Evolutionary conservation across 2,888 invertebrate species (phyloP).

Genomic region (Ypsolopha sequella): DNA sequence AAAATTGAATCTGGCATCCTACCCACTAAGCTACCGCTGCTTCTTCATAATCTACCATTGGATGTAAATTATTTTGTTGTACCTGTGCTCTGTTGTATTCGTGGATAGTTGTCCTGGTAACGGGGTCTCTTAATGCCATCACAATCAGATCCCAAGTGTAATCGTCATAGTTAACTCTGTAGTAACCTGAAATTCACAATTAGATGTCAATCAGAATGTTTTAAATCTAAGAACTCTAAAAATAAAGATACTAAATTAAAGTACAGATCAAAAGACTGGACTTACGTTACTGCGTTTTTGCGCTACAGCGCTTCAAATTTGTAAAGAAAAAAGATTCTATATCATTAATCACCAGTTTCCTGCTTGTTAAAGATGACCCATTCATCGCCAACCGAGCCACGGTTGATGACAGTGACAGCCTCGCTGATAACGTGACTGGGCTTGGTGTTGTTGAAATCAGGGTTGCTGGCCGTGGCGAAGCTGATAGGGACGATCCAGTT

Average conservation of each 20-base stretch:
- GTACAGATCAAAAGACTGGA: too few species aligned
- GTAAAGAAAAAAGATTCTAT: too few species aligned
- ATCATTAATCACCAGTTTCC: slow-evolving; percentile 73
- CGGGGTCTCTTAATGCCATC: slow-evolving; percentile 38
- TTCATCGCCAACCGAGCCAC: slow-evolving; percentile 37
- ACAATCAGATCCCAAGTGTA: slow-evolving; percentile 67
- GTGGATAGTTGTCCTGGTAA: slow-evolving; percentile 55
- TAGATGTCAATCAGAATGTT: too few species aligned
- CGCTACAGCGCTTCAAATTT: too few species aligned
- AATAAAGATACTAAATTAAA: too few species aligned
- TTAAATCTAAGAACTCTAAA: slow-evolving; percentile 1
- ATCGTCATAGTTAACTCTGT: slow-evolving; percentile 76
- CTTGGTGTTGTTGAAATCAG: slow-evolving; percentile 47
- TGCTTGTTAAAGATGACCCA: slow-evolving; percentile 75
- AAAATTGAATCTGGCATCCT: too few species aligned
- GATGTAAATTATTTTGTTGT: not conserved
- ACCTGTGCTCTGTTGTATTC: slow-evolving; percentile 81
- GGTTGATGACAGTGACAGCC: slow-evolving; percentile 31
- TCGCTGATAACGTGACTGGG: slow-evolving; percentile 44
- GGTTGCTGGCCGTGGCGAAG: slow-evolving; percentile 46
- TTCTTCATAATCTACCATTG: too few species aligned
- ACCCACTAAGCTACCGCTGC: too few species aligned
- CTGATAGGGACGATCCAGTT: slow-evolving; percentile 57
- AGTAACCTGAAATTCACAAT: slow-evolving; percentile 62
- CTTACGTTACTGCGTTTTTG: too few species aligned